Evolutionary conservation across 2,113 vertebrate species (phyloP).

Genomic region (Cephalopterus ornatus): DNA sequence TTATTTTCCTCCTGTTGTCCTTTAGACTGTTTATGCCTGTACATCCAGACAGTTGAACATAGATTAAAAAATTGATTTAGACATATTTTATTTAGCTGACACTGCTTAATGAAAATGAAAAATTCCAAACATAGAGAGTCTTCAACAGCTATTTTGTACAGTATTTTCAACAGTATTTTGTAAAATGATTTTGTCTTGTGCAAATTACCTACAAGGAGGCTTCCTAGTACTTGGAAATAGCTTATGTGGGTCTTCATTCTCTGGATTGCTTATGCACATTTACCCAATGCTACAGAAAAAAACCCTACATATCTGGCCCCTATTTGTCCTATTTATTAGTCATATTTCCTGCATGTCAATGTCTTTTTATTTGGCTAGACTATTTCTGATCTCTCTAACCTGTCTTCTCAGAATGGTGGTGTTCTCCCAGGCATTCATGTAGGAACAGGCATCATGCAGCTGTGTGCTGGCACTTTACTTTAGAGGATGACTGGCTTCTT

Average conservation of each 20-base stretch:
- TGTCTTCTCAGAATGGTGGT: neutral
- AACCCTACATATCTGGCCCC: neutral
- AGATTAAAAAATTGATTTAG: neutral
- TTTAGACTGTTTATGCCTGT: neutral
- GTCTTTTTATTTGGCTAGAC: neutral
- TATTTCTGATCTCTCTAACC: neutral
- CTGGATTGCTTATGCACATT: neutral
- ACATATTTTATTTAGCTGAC: neutral
- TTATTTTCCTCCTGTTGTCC: rapidly evolving
- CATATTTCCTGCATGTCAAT: neutral
- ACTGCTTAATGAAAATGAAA: neutral
- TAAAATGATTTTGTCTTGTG: neutral
- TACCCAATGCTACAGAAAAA: neutral
- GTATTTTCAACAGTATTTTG: no score
- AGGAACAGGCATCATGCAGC: rapidly evolving
- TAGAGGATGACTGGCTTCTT: neutral
- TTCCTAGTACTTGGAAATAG: neutral
- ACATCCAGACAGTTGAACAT: neutral
- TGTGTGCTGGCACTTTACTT: neutral
- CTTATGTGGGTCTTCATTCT: neutral
- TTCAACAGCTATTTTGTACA: neutral
- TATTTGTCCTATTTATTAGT: neutral
- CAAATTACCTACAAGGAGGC: neutral
- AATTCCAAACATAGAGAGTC: neutral
- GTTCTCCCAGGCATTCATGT: neutral